phyloP scores from a whole-genome alignment of 2,797 vertebrate species.

The Pteronotus mesoamericanus region DNA sequence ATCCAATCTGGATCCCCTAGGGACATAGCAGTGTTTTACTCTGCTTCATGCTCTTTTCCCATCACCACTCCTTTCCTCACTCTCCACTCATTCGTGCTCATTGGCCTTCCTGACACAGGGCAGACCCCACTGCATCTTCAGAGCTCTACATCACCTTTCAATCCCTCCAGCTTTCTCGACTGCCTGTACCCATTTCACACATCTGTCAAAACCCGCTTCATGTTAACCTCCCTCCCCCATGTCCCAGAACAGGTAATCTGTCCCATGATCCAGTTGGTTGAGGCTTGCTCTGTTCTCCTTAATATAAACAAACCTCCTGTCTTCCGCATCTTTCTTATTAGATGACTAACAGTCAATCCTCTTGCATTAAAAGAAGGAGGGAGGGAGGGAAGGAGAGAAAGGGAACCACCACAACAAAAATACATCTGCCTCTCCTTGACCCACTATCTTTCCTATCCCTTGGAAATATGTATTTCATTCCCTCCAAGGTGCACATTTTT shows the following conservation, averaged over 20 bases:
- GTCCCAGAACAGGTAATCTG: accelerated
- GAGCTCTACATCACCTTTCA: background rate
- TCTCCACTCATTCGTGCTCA: background rate
- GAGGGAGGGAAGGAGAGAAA: background rate
- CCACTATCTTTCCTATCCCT: background rate
- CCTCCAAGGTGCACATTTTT: accelerated
- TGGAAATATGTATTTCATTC: background rate
- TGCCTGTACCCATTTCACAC: no score
- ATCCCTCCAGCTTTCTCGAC: background rate
- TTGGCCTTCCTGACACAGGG: background rate
- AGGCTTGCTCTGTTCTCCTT: background rate
- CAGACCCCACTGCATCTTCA: background rate
- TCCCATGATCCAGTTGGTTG: accelerated
- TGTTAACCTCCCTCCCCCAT: background rate
- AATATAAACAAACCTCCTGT: no score
- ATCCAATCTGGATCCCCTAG: background rate
- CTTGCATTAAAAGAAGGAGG: background rate
- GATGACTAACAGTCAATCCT: background rate
- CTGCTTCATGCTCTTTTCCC: background rate
- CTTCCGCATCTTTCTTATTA: background rate
- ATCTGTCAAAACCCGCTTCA: no score
- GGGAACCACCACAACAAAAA: background rate
- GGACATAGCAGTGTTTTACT: no score
- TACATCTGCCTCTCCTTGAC: background rate
- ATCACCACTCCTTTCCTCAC: background rate